A percentile compares a stretch with the other conserved stretches of the same genome.
phyloP scores from a whole-genome alignment of 2,797 vertebrate genomes.

The Centropyge bicolor region DNA sequence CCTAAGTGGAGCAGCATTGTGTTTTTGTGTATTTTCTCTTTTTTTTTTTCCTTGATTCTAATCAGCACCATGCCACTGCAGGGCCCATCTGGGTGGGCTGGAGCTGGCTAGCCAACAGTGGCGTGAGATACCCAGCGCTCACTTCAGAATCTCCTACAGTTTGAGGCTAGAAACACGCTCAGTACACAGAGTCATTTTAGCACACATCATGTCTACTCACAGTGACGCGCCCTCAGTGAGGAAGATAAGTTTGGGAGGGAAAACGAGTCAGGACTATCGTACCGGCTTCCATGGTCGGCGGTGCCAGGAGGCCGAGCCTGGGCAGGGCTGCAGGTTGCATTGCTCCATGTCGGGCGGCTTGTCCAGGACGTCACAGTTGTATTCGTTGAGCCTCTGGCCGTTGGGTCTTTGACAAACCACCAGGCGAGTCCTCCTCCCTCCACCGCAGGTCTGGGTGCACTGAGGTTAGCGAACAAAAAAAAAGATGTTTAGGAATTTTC shows the following conservation, averaged over 20 bases:
- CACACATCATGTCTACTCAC: slow-evolving; percentile 74
- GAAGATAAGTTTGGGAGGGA: slow-evolving; percentile 48
- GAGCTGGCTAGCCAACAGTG: slow-evolving; percentile 48
- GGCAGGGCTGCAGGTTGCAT: slow-evolving; percentile 92
- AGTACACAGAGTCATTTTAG: slow-evolving; percentile 54
- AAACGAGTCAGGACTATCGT: slow-evolving; percentile 87
- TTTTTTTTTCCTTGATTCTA: slow-evolving; percentile 66
- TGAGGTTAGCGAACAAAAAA: slow-evolving; percentile 66
- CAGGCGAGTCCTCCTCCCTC: slow-evolving; percentile 91
- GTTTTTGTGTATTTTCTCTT: slow-evolving; percentile 59
- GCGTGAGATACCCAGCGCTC: slow-evolving; percentile 51
- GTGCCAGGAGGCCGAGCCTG: slow-evolving; percentile 92
- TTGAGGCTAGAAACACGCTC: slow-evolving; percentile 55
- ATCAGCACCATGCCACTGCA: slow-evolving; percentile 82
- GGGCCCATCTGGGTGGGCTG: slow-evolving; percentile 69
- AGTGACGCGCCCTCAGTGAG: slow-evolving; percentile 68
- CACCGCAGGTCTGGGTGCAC: slow-evolving; percentile 94
- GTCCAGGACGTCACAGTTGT: slow-evolving; percentile 93
- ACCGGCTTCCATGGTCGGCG: slow-evolving; percentile 96
- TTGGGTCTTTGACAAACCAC: slow-evolving; percentile 93
- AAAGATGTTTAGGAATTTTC: background rate
- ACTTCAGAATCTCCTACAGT: slow-evolving; percentile 46
- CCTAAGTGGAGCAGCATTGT: slow-evolving; percentile 76
- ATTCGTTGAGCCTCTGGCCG: slow-evolving; percentile 90
- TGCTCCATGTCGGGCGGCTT: slow-evolving; percentile 90